Evolutionary conservation across 2,888 invertebrate genomes (phyloP).

Genomic region (Metalampra italica): DNA sequence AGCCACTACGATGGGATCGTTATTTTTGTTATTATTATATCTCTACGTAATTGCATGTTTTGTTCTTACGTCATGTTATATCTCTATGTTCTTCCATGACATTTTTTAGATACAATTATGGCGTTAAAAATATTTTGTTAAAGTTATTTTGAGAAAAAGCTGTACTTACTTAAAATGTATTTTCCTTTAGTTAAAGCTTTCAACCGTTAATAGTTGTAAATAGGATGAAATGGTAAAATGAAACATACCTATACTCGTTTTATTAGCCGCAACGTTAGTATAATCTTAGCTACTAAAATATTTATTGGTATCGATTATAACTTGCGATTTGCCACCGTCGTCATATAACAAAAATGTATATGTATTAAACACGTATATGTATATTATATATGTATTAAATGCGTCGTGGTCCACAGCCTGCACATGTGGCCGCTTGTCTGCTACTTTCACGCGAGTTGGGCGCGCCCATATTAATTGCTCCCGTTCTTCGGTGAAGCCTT

Average conservation of each 20-base stretch:
- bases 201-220: too few species aligned
- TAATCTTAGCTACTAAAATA: not conserved
- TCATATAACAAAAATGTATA: conserved; percentile 7
- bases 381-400: not conserved
- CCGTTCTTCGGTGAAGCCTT: conserved; percentile 75
- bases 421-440: conserved; percentile 55
- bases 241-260: too few species aligned
- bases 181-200: too few species aligned
- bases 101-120: too few species aligned
- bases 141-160: too few species aligned
- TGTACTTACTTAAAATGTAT: too few species aligned
- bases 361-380: not conserved
- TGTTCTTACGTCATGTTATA: too few species aligned
- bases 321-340: conserved; percentile 10
- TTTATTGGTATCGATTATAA: conserved; percentile 10
- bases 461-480: conserved; percentile 78
- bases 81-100: too few species aligned
- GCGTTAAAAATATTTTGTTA: too few species aligned
- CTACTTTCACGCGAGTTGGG: conserved; percentile 72
- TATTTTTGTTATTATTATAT: not conserved
- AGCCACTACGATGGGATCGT: conserved; percentile 11
- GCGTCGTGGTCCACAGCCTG: conserved; percentile 30
- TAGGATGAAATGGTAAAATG: too few species aligned
- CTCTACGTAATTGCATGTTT: too few species aligned
- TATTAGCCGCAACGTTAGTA: too few species aligned